phyloP scores from a whole-genome alignment of 2,888 invertebrate species.

The Oegoconia quadripuncta region DNA sequence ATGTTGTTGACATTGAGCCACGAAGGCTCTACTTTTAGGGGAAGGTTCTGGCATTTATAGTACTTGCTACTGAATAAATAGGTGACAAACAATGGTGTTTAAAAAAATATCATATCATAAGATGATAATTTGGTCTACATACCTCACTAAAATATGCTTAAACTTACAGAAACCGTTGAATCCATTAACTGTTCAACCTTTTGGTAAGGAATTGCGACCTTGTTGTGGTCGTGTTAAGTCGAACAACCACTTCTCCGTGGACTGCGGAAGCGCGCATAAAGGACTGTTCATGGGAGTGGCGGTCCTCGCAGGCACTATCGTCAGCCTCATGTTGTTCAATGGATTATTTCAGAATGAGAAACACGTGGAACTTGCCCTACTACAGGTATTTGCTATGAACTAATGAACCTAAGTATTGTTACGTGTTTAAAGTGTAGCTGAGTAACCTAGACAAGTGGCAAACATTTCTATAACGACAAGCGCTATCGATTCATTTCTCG shows the following conservation, averaged over 20 bases:
- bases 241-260: slow-evolving; percentile 81
- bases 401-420: too few species aligned
- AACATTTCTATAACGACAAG: too few species aligned
- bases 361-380: slow-evolving; percentile 78
- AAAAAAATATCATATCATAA: too few species aligned
- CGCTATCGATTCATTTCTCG: too few species aligned
- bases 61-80: too few species aligned
- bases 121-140: too few species aligned
- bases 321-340: slow-evolving; percentile 85
- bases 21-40: too few species aligned
- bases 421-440: too few species aligned
- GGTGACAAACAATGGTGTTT: too few species aligned
- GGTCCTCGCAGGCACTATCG: slow-evolving; percentile 83
- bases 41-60: too few species aligned
- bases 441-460: too few species aligned
- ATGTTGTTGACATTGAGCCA: too few species aligned
- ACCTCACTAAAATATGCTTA: not conserved
- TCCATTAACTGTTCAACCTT: slow-evolving; percentile 17
- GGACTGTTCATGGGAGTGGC: slow-evolving; percentile 83
- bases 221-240: slow-evolving; percentile 56
- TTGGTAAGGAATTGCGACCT: slow-evolving; percentile 28
- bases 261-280: slow-evolving; percentile 87
- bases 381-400: slow-evolving; percentile 70
- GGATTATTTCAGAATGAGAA: slow-evolving; percentile 78
- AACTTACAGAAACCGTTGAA: slow-evolving; percentile 41